These are phyloP conservation scores for Cerceris ruficornis DNA, from an alignment of 2,888 invertebrate species.

Conservation along the genomic window DNA sequence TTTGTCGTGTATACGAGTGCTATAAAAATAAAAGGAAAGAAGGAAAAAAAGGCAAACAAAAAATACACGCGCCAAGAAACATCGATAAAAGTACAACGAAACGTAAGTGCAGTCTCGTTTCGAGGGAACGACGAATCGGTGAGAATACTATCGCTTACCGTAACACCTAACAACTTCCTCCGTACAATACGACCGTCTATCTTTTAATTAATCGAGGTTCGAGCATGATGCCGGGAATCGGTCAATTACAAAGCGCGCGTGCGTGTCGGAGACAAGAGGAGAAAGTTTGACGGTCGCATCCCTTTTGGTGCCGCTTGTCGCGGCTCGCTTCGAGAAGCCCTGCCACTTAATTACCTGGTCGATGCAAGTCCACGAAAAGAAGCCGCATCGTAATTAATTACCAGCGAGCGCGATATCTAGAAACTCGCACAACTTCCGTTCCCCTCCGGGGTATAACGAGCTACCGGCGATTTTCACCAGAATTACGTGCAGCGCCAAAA, in stretches of 20 bases:
- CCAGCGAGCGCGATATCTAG: constrained; percentile 18
- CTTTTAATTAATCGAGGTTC: constrained; percentile 69
- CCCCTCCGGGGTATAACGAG: constrained; percentile 27
- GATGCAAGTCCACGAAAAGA: constrained; percentile 20
- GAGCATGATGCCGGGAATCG: constrained; percentile 70
- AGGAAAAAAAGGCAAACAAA: neutral
- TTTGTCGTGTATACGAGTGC: neutral
- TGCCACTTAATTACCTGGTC: constrained; percentile 36
- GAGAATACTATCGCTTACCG: constrained; percentile 42
- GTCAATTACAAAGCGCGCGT: constrained; percentile 65
- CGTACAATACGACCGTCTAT: constrained; percentile 42
- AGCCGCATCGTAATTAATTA: constrained; percentile 46
- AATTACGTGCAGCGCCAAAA: constrained; percentile 49
- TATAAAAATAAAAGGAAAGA: neutral
- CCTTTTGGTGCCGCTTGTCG: constrained; percentile 26
- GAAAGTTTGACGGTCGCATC: constrained; percentile 62
- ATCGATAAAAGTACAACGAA: neutral
- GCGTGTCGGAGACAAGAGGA: constrained; percentile 59
- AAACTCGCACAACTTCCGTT: constrained; percentile 24
- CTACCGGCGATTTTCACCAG: constrained; percentile 46
- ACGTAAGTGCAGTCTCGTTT: neutral
- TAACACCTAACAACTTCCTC: constrained; percentile 61
- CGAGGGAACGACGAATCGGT: neutral
- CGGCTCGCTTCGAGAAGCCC: neutral
- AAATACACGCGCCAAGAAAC: neutral